These are phyloP conservation scores for Prietella phreatophila DNA, from an alignment of 2,113 vertebrate genomes.

Conservation along the genomic window DNA sequence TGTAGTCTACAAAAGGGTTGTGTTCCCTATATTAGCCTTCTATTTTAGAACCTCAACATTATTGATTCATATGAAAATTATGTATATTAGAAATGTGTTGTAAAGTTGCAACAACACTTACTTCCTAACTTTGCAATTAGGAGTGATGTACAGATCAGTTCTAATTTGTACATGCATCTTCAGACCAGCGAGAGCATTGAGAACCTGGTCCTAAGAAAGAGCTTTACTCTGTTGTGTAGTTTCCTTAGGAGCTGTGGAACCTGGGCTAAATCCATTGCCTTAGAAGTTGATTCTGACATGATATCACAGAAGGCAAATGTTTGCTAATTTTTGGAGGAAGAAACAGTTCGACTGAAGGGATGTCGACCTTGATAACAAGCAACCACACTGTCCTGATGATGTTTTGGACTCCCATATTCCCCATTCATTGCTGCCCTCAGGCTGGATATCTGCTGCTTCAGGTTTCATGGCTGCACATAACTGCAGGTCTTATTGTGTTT, in stretches of 20 bases:
- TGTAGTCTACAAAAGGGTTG: neutral
- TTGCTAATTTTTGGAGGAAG: neutral
- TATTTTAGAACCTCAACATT: neutral
- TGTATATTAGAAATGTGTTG: neutral
- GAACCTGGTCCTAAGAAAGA: neutral
- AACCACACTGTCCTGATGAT: constrained; percentile 33
- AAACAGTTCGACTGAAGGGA: constrained; percentile 3
- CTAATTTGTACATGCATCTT: neutral
- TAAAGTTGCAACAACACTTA: neutral
- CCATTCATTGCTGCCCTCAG: constrained; percentile 59
- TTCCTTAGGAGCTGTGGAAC: neutral
- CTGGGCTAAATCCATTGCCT: constrained; percentile 9
- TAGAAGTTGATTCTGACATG: neutral
- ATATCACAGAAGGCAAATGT: neutral
- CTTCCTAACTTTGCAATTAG: neutral
- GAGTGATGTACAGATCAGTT: neutral
- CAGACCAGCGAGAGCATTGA: neutral
- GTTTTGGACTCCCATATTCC: constrained; percentile 47
- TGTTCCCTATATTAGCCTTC: neutral
- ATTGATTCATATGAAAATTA: neutral
- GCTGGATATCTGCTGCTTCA: constrained; percentile 67
- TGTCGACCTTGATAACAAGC: constrained; percentile 48
- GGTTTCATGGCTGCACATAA: constrained; percentile 53
- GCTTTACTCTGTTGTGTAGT: neutral
- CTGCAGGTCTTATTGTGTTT: constrained; percentile 58